Conservation (phyloP, 2,797 vertebrate species). For the Enteromius viviparus region DNA sequence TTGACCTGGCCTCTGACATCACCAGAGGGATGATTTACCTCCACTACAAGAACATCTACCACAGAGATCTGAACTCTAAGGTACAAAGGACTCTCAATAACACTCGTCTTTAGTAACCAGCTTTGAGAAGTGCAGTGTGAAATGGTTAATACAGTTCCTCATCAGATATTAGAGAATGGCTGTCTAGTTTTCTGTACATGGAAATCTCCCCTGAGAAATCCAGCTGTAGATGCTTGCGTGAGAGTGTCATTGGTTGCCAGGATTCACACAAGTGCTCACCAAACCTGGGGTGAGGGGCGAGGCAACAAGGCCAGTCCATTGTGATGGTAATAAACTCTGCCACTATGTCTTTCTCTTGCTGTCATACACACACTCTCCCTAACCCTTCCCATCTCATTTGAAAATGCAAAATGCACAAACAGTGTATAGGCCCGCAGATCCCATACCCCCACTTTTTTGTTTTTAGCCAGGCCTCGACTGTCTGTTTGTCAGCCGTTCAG, state of each 20-base stretch:
- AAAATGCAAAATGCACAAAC: conserved; percentile 38
- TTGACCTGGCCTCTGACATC: conserved; percentile 86
- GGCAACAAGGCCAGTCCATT: conserved; percentile 62
- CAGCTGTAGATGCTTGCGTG: conserved; percentile 27
- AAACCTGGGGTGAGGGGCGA: conserved; percentile 52
- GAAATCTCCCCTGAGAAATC: conserved; percentile 21
- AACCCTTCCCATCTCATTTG: conserved; percentile 29
- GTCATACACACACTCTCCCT: conserved; percentile 24
- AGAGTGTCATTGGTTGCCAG: conserved; percentile 69
- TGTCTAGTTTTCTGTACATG: conserved; percentile 19
- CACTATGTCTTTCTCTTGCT: conserved; percentile 35
- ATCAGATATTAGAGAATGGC: conserved; percentile 4
- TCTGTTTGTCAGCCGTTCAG: conserved; percentile 50
- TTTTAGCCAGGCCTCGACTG: conserved; percentile 41
- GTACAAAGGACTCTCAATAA: conserved; percentile 43
- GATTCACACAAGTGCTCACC: conserved; percentile 61
- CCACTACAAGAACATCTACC: conserved; percentile 92
- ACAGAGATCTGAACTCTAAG: conserved; percentile 82
- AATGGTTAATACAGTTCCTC: background rate
- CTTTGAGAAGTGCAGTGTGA: background rate
- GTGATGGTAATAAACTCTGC: conserved; percentile 69
- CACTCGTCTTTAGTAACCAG: background rate
- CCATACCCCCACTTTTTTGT: conserved; percentile 24
- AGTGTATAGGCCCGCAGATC: conserved; percentile 13
- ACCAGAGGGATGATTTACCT: conserved; percentile 89